Evolutionary conservation across 2,113 vertebrate genomes (phyloP).

Genomic region (Podilymbus podiceps): DNA sequence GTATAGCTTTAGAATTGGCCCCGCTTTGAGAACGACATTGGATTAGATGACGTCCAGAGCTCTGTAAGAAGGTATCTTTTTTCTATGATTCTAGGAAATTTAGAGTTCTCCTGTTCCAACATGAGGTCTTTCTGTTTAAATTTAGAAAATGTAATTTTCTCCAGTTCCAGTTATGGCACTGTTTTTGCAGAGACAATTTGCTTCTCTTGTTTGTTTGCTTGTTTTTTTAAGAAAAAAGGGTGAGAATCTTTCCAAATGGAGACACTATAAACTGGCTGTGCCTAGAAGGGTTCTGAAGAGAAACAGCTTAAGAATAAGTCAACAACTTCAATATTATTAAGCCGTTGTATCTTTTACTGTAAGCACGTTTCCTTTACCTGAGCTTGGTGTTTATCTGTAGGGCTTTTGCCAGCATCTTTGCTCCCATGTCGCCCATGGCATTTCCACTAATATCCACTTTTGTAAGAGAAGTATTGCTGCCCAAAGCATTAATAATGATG

Average conservation of each 20-base stretch:
- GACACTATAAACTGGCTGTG: background rate
- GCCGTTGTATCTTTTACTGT: background rate
- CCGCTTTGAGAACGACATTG: background rate
- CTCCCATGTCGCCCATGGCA: conserved; percentile 96
- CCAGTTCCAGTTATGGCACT: background rate
- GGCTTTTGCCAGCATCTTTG: conserved; percentile 96
- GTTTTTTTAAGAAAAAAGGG: background rate
- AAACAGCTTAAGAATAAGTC: background rate
- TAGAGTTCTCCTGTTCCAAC: background rate
- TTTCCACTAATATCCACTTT: conserved; percentile 96
- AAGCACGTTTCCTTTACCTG: conserved; percentile 68
- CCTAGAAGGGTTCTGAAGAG: background rate
- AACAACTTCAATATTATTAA: background rate
- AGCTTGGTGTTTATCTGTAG: conserved; percentile 98
- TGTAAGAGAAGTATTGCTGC: conserved; percentile 94
- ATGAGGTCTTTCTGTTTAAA: background rate
- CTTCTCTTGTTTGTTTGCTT: background rate
- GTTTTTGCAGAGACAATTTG: background rate
- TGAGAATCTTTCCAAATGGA: background rate
- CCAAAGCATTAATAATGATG: conserved; percentile 93
- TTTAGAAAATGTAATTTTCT: background rate
- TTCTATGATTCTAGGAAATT: background rate
- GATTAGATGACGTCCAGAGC: background rate
- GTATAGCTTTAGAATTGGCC: background rate
- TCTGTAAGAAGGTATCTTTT: background rate